Conservation (phyloP, 2,888 invertebrate genomes). For the Macrophya alboannulata region DNA sequence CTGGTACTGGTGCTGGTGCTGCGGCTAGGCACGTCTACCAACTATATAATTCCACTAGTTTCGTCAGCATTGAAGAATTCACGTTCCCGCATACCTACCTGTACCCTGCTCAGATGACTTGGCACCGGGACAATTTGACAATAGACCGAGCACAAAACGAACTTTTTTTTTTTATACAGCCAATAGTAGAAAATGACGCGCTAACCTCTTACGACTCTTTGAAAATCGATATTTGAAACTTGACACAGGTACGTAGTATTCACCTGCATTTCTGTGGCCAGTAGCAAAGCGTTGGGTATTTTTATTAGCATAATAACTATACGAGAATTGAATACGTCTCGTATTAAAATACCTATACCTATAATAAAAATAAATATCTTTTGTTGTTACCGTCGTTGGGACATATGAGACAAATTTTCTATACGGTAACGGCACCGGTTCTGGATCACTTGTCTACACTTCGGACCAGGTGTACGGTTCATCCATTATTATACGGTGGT, state of each 20-base stretch:
- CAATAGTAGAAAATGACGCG: conserved; percentile 38
- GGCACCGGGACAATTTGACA: conserved; percentile 53
- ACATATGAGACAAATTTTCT: conserved; percentile 25
- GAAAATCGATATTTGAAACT: conserved; percentile 45
- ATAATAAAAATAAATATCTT: conserved; percentile 3
- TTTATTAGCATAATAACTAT: conserved; percentile 35
- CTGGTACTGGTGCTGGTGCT: neutral
- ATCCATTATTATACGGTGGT: neutral
- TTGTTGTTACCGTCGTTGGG: conserved; percentile 12
- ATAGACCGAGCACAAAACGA: conserved; percentile 41
- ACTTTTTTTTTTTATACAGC: conserved; percentile 24
- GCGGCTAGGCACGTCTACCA: conserved; percentile 42
- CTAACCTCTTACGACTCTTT: conserved; percentile 29
- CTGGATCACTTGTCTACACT: conserved; percentile 26
- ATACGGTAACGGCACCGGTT: neutral
- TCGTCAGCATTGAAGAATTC: conserved; percentile 58
- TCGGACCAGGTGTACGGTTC: neutral
- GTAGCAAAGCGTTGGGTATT: conserved; percentile 13
- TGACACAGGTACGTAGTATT: conserved; percentile 42
- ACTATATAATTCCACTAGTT: conserved; percentile 35
- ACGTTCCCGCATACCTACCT: conserved; percentile 42
- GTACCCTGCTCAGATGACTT: conserved; percentile 51
- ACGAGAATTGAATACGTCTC: conserved; percentile 20
- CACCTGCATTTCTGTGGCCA: conserved; percentile 34
- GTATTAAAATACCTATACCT: conserved; percentile 4